Evolutionary conservation across 2,888 invertebrate species (phyloP), one percentile per base, ranked within the genome.

Genomic region (Callimorpha dominula): DNA sequence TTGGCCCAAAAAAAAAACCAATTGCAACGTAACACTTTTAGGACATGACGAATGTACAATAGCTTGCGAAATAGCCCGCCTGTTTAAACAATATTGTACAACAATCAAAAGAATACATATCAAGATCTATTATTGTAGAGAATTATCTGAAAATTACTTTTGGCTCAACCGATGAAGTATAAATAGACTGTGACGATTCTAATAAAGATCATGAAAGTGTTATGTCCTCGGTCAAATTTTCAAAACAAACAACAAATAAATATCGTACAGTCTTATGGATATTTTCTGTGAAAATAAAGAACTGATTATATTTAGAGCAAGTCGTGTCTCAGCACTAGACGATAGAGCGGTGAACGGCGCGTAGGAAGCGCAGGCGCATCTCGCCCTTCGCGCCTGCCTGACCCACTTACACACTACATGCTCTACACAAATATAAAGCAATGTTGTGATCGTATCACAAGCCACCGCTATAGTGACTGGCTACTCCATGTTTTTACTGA

Each of bases 21-120:
- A 92, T 88, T 88, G 91, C 91, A 91, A 92, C 79, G 77, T 81
- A 81, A 82, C 84, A 86, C 83, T 93, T 92, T 91, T 91, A 85
- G 93, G 91, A 93, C 94, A 93, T 93, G 93, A 94, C 94, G 91
- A 94, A 94, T 92, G 87, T 84, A 93, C 91, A 92, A 92, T 92
- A 76, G 87, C 82, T 93, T 92, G 87, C 90, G 89, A 92, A 89
- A 93, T 82, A 77, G 84, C 87, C 81, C 86, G 85, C 83, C 85
- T 79, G 80, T 80, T 82, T 85, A 85, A 82, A 83, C 81, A 78
- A 74, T 72, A 75, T 79, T 80, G 79, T 81, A 83, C 78, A 81
- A 78, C 77, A 69, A 80, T 77, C 75, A 70, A 78, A 80, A 68
- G 67, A 76, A 78, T 75, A 83, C 72, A 80, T 65, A 71, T 73